phyloP scores from a whole-genome alignment of 1,140 invertebrate genomes.

The Heliconius melpomene region DNA sequence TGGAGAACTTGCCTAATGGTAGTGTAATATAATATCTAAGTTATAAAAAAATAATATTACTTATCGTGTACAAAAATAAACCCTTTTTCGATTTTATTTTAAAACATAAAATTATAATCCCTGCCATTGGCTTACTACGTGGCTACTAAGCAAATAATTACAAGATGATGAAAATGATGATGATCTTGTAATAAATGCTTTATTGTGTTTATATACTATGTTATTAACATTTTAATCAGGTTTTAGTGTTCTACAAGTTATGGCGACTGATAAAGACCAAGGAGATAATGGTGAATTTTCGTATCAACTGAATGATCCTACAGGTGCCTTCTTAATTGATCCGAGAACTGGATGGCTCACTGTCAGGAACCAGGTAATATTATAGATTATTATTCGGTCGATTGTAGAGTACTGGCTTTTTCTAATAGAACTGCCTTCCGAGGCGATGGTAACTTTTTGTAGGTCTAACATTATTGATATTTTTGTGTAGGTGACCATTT shows the following conservation, averaged over 20 bases:
- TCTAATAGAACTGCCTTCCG: no score
- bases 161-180: no score
- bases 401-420: no score
- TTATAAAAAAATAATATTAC: neutral
- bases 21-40: slow-evolving; percentile 44
- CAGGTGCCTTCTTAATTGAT: slow-evolving; percentile 90
- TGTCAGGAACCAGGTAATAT: slow-evolving; percentile 84
- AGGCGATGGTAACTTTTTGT: no score
- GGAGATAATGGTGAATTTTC: slow-evolving; percentile 92
- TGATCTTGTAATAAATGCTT: no score
- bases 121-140: neutral
- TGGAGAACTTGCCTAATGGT: slow-evolving; percentile 94
- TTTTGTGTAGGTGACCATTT: no score
- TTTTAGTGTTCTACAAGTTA: slow-evolving; percentile 91
- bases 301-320: slow-evolving; percentile 88
- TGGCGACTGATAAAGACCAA: slow-evolving; percentile 90
- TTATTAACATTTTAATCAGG: slow-evolving; percentile 55
- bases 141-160: neutral
- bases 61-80: neutral
- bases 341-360: slow-evolving; percentile 91
- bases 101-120: neutral
- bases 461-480: no score
- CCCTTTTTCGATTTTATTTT: neutral
- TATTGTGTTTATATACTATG: neutral
- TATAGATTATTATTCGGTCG: neutral